phyloP scores from a whole-genome alignment of 1,140 invertebrate genomes.

The Parasteatoda tepidariorum region DNA sequence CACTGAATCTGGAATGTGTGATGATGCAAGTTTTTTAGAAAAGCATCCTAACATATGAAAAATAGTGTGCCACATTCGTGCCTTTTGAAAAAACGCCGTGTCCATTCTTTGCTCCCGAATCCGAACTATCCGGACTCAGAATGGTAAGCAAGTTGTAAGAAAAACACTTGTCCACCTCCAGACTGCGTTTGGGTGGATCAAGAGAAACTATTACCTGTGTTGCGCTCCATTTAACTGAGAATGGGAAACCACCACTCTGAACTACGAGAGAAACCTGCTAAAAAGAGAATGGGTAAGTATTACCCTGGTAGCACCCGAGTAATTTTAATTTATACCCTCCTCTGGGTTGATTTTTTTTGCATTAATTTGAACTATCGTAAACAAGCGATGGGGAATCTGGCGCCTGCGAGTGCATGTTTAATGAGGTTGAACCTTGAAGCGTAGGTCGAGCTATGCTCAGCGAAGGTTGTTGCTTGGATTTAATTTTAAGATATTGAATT shows the following conservation, averaged over 20 bases:
- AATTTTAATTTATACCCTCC: background rate
- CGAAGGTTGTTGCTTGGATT: slow-evolving; percentile 42
- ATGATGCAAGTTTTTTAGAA: slow-evolving; percentile 36
- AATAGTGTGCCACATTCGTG: background rate
- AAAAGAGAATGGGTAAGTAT: slow-evolving; percentile 51
- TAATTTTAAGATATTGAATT: too few relatives aligned
- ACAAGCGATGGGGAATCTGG: slow-evolving; percentile 38
- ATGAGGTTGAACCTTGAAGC: slow-evolving; percentile 47
- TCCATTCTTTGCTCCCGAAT: too few relatives aligned
- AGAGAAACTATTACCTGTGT: background rate
- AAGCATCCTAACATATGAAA: background rate
- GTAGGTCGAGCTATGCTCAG: slow-evolving; percentile 56
- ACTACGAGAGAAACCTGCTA: slow-evolving; percentile 43
- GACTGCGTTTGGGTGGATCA: background rate
- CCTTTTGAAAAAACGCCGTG: background rate
- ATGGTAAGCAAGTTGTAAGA: too few relatives aligned
- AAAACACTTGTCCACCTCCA: background rate
- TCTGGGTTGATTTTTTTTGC: background rate
- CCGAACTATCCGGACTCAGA: too few relatives aligned
- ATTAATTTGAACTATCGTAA: slow-evolving; percentile 43
- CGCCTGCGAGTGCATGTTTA: slow-evolving; percentile 11
- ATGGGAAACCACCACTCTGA: slow-evolving; percentile 53
- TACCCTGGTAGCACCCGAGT: background rate
- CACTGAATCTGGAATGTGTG: slow-evolving; percentile 38
- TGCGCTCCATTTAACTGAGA: slow-evolving; percentile 25